Conservation (phyloP, 2,797 vertebrate genomes). For the Pogoniulus pusillus region DNA sequence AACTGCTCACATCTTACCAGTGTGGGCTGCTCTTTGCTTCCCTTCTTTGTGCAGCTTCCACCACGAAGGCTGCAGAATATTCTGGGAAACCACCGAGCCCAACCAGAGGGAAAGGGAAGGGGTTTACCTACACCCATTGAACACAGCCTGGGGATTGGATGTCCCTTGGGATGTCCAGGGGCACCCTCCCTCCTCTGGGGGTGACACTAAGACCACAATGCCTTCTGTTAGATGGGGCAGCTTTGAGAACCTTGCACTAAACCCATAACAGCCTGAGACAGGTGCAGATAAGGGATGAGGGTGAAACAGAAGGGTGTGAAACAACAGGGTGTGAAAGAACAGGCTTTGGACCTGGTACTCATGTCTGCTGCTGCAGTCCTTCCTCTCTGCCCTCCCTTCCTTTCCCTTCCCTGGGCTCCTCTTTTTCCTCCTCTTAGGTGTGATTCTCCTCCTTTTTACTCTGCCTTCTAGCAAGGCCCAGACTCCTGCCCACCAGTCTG, state of each 20-base stretch:
- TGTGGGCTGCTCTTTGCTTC: not conserved
- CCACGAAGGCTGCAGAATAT: not conserved
- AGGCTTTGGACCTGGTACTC: not conserved
- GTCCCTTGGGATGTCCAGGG: not conserved
- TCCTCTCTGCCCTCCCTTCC: not conserved
- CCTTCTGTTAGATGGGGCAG: not conserved
- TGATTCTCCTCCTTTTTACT: not conserved
- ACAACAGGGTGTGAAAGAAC: not conserved
- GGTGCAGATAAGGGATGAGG: not conserved
- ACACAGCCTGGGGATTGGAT: not conserved
- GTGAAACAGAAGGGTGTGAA: not conserved
- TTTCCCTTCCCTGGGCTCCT: not conserved
- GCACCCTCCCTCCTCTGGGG: not conserved
- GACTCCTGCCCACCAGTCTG: not conserved
- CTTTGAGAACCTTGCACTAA: not conserved
- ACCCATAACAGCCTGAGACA: not conserved
- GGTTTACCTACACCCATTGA: not conserved
- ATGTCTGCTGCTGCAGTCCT: not conserved
- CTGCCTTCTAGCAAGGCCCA: not conserved
- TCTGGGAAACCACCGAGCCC: not conserved
- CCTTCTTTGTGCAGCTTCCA: not conserved
- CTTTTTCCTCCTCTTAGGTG: not conserved
- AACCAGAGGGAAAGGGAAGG: not conserved
- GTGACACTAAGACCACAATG: accelerated
- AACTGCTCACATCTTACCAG: accelerated